Base-by-base conservation (phyloP, 2,888 invertebrate genomes). In the Drosophila meridionalis region DNA sequence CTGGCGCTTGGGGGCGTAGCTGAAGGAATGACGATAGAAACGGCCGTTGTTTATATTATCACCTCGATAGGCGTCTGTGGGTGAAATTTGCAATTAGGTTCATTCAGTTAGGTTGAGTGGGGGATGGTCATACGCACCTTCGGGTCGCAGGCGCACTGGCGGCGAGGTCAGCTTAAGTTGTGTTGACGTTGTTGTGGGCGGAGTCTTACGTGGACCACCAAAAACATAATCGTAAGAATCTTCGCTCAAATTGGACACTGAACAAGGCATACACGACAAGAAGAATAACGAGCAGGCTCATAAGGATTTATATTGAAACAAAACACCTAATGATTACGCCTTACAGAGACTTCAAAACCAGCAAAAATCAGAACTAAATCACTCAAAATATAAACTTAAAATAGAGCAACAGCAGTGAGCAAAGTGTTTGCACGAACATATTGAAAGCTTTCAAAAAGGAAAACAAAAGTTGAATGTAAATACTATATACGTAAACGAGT, bases 171-270 rank as follows among this genome's bases (percentile, higher is more conserved):
- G 93, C 93, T 93, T 93, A 88, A 93, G 92, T 90, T 86, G 85
- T 90, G 93, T 91, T 81, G 91, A 90, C 82, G 91, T 93, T 90
- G 92, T 91, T 89, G 93, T 90, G 89, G 93, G 92, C 91, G 93
- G 92, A 90, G 92, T 92, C 91, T 93, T 92, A 90, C 92, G 91
- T 91, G 93, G 93, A 92, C 93, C 93, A 92, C 93, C 93, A 93
- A 93, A 93, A 92, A 93, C 93, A 93, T 93, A 93, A 93, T 93
- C 93, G 93, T 93, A 93, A 89, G 93, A 93, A 91, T 92, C 93
- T 92, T 93, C 93, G 92, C 93, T 93, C 92, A 93, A 93, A 92
- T 92, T 93, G 92, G 93, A 93, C 93, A 93, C 93, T 93, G 90
- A 75, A 84, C 56, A 61, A 56, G 70, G 74, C 76, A 72, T 48